These are phyloP conservation scores for Buathra laborator DNA, from an alignment of 2,888 invertebrate species.

Conservation along the genomic window DNA sequence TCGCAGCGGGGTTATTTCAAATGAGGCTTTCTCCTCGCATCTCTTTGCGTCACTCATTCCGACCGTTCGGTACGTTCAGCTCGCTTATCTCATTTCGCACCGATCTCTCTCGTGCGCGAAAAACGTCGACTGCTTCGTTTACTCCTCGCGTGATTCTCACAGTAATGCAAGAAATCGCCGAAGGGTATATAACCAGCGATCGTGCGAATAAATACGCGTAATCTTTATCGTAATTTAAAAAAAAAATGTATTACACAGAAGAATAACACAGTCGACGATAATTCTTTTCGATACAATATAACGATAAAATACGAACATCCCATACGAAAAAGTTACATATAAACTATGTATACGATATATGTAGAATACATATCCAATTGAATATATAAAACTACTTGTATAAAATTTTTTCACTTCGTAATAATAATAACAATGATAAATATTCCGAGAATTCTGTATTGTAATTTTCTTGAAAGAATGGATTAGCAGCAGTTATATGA, in stretches of 20 bases:
- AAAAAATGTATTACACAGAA: no score
- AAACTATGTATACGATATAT: no score
- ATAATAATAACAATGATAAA: no score
- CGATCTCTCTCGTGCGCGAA: constrained; percentile 22
- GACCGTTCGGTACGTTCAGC: constrained; percentile 31
- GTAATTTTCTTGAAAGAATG: neutral
- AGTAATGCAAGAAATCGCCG: constrained; percentile 1
- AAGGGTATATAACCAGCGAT: neutral
- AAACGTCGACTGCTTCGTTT: constrained; percentile 18
- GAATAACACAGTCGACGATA: neutral
- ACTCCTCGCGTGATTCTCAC: constrained; percentile 5
- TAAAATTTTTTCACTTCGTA: no score
- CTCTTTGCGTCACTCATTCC: constrained; percentile 28
- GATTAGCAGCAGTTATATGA: neutral
- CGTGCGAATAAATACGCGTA: neutral
- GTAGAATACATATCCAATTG: no score
- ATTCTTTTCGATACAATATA: neutral
- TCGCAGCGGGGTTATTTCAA: constrained; percentile 36
- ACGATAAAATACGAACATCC: neutral
- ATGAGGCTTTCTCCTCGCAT: constrained; percentile 26
- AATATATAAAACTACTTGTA: no score
- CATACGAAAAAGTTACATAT: no score
- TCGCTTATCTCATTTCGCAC: constrained; percentile 29
- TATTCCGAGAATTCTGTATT: no score
- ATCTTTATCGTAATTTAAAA: neutral